Percentiles rank a stretch among this genome's conserved stretches.
Evolutionary conservation across 2,113 vertebrate species (phyloP).

Genomic region (Eurypyga helias): DNA sequence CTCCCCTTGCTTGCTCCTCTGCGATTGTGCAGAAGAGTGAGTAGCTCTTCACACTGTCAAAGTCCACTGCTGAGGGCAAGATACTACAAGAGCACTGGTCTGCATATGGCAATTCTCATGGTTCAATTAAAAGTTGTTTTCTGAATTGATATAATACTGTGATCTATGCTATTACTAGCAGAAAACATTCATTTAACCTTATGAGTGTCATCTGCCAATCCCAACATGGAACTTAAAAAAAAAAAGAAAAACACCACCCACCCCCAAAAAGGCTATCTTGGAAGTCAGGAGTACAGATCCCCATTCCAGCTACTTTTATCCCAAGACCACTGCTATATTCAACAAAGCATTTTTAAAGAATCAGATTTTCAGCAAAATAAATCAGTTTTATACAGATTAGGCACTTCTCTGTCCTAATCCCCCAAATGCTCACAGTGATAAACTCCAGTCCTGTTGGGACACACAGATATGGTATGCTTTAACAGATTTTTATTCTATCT

Average conservation of each 20-base stretch:
- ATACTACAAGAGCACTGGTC: not conserved
- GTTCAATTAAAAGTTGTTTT: not conserved
- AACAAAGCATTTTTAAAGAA: slow-evolving; percentile 16
- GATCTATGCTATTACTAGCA: not conserved
- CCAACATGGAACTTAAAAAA: not conserved
- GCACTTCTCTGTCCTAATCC: not conserved
- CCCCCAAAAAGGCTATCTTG: not conserved
- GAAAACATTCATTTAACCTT: not conserved
- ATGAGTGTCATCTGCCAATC: not conserved
- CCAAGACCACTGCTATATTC: not conserved
- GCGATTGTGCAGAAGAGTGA: not conserved
- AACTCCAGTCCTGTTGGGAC: not conserved
- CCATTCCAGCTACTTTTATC: not conserved
- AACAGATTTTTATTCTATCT: not conserved
- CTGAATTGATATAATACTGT: not conserved
- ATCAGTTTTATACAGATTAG: not conserved
- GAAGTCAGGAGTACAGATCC: not conserved
- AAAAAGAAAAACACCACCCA: rapidly evolving
- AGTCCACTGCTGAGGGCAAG: not conserved
- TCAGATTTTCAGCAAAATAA: not conserved
- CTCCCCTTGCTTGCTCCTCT: not conserved
- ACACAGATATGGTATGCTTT: not conserved
- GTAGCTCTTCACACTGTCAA: not conserved
- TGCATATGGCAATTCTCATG: not conserved
- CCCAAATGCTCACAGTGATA: not conserved